Evolutionary conservation across 2,113 vertebrate genomes (phyloP).

Genomic region (Struthio camelus): DNA sequence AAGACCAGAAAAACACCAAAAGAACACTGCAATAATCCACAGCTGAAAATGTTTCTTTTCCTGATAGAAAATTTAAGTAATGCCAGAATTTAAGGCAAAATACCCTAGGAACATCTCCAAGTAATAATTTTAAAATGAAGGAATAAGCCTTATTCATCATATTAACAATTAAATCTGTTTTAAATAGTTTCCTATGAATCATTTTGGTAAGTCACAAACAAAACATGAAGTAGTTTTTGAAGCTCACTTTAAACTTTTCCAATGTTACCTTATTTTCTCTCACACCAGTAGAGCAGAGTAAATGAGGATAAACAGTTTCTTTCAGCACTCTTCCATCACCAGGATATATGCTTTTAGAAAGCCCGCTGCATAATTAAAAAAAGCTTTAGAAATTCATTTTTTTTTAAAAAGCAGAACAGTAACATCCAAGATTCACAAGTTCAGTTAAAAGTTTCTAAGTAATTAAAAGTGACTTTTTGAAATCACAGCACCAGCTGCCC

Average conservation of each 20-base stretch:
- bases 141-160: background rate
- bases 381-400: background rate
- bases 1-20: background rate
- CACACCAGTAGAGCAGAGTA: slow-evolving; percentile 75
- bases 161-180: background rate
- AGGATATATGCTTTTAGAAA: slow-evolving; percentile 73
- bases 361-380: slow-evolving; percentile 59
- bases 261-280: slow-evolving; percentile 74
- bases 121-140: background rate
- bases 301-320: slow-evolving; percentile 76
- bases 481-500: slow-evolving; percentile 81
- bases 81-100: background rate
- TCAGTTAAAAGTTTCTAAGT: slow-evolving; percentile 72
- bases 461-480: slow-evolving; percentile 77
- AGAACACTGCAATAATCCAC: background rate
- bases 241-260: background rate
- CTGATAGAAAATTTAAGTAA: background rate
- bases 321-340: slow-evolving; percentile 71
- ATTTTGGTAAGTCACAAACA: background rate
- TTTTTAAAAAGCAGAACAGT: slow-evolving; percentile 41
- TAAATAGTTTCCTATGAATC: background rate
- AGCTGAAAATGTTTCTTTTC: background rate
- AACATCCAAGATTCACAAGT: slow-evolving; percentile 54
- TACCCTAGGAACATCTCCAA: background rate
- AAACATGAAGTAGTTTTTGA: background rate